phyloP scores from a whole-genome alignment of 2,113 vertebrate genomes.

The Cyanistes caeruleus region DNA sequence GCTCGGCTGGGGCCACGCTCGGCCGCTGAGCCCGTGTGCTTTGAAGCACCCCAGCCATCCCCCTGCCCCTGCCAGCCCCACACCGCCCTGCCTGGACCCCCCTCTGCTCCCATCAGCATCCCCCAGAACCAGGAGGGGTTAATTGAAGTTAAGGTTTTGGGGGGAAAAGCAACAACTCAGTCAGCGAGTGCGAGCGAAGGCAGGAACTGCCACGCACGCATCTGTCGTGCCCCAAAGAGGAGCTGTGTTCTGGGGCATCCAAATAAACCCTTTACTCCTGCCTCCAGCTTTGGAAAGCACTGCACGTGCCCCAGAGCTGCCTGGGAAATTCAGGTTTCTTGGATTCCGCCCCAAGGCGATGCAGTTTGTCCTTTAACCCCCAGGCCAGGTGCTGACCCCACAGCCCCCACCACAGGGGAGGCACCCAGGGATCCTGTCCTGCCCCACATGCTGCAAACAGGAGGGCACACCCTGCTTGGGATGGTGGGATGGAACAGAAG shows the following conservation, averaged over 20 bases:
- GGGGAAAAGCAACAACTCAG: neutral
- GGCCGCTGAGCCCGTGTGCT: neutral
- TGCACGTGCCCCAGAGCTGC: neutral
- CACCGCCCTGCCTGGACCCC: neutral
- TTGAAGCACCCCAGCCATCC: constrained; percentile 46
- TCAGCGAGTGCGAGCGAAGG: neutral
- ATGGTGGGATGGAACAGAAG: neutral
- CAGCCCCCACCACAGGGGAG: neutral
- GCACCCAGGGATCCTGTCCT: neutral
- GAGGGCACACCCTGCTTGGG: neutral
- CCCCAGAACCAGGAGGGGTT: neutral
- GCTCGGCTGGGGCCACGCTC: constrained; percentile 47
- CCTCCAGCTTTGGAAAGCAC: neutral
- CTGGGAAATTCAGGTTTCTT: neutral
- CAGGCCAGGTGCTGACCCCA: rapidly evolving
- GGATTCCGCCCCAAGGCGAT: rapidly evolving
- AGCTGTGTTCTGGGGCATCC: neutral
- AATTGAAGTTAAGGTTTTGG: neutral
- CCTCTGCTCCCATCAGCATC: neutral
- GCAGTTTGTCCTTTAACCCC: neutral
- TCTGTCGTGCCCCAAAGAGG: neutral
- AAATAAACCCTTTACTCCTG: neutral
- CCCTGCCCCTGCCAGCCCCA: neutral
- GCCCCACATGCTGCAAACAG: neutral
- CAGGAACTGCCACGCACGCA: neutral